Base-by-base conservation (phyloP, 2,113 vertebrate species). In the Myxocyprinus asiaticus region DNA sequence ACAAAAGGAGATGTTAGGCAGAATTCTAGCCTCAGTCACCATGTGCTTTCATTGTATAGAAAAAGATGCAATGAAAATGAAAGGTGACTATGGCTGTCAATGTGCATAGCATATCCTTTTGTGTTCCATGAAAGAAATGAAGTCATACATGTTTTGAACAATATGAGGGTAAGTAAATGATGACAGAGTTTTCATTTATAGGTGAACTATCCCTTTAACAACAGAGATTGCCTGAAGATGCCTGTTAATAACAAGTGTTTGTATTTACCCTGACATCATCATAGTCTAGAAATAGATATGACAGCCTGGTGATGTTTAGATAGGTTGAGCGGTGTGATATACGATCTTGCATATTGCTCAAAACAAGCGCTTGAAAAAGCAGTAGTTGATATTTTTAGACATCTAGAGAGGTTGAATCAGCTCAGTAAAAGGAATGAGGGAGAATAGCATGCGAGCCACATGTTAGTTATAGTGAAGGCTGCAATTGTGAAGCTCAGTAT, bases 401-500 rank as follows among this genome's bases (percentile, higher is more conserved):
- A 75, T 47, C 17, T 4, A 0, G n/a, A 73, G n/a, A 44, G 1
- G 7, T 9, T 2, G 14, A 33, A 63, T 9, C 2, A 10, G 4
- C 6, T 48, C 4, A 22, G 43, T 15, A 58, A 43, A 45, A 44
- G n/a, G 6, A n/a, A 17, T 22, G 55, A 12, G n/a, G 48, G 4
- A 77, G 45, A 66, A 43, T 33, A 33, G 22, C 59, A 33, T 56
- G 10, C 0, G 9, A 77, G 67, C 45, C 76, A 74, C 63, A 59
- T 71, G 69, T n/a, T 14, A 3, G 70, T 61, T 75, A 77, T 67
- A 65, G 7, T 56, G 45, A 64, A 63, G 53, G 61, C 58, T 63
- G 75, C 82, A 83, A 84, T 85, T 81, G 75, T 83, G 55, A 66
- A 78, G 85, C 76, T 84, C 88, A 69, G 83, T 77, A 85, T 76